A percentile compares a stretch with the other conserved stretches of the same genome.
Evolutionary conservation across 2,888 invertebrate species (phyloP).

Genomic region (Helicoverpa assulta): DNA sequence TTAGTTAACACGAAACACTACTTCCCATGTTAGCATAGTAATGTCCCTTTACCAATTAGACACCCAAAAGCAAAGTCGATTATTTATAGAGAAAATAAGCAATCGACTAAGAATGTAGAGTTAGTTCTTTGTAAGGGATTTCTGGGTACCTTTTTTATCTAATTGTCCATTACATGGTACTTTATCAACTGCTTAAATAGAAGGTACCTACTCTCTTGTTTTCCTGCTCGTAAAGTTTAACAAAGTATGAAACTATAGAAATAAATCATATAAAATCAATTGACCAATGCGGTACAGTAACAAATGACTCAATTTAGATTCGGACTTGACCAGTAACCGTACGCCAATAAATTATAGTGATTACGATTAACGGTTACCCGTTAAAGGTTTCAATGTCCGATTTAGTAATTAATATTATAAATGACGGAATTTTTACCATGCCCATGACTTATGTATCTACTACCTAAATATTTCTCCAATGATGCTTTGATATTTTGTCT

Average conservation of each 20-base stretch:
- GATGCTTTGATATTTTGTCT: too few species aligned
- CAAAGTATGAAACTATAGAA: neutral
- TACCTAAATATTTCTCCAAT: neutral
- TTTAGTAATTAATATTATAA: slow-evolving; percentile 21
- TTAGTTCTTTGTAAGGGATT: slow-evolving; percentile 2
- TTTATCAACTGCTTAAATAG: too few species aligned
- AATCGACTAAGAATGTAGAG: slow-evolving; percentile 12
- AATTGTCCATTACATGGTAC: too few species aligned
- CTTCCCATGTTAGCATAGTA: slow-evolving; percentile 50
- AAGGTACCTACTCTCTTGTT: too few species aligned
- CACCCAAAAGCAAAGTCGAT: slow-evolving; percentile 10
- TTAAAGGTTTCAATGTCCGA: slow-evolving; percentile 7
- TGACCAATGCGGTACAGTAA: slow-evolving; percentile 14
- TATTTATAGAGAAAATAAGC: slow-evolving; percentile 15
- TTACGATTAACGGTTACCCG: slow-evolving; percentile 17
- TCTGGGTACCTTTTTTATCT: too few species aligned
- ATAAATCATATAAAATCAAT: neutral
- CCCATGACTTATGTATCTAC: neutral
- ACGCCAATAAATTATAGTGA: slow-evolving; percentile 12
- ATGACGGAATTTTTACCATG: neutral
- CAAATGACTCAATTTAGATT: slow-evolving; percentile 22
- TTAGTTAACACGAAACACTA: slow-evolving; percentile 64
- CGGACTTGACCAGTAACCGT: neutral
- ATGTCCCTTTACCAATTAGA: slow-evolving; percentile 53
- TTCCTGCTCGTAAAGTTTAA: too few species aligned